Percentiles rank a stretch among this genome's conserved stretches.
These are phyloP conservation scores for Phytoseiulus persimilis DNA, from an alignment of 2,888 invertebrate species.

Conservation along the genomic window DNA sequence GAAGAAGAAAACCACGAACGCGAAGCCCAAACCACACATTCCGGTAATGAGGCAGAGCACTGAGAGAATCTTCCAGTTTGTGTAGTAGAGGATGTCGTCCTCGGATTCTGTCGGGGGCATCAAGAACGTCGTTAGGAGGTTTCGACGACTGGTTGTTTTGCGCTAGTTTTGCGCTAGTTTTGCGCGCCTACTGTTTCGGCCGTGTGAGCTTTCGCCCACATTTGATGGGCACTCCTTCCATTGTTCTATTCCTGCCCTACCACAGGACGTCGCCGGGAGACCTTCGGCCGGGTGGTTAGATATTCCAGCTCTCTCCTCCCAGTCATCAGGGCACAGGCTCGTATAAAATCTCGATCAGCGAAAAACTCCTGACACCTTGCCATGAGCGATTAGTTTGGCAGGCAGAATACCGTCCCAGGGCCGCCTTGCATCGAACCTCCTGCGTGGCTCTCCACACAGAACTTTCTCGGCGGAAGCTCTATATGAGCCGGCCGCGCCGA, in stretches of 20 bases:
- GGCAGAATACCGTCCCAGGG: background rate
- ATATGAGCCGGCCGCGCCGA: too few relatives aligned
- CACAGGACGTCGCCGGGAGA: background rate
- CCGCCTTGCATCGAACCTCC: background rate
- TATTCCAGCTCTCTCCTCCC: background rate
- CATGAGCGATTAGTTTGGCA: background rate
- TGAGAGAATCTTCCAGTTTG: constrained; percentile 22
- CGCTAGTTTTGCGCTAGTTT: too few relatives aligned
- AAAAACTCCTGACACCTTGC: background rate
- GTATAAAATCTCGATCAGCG: background rate
- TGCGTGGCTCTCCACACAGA: too few relatives aligned
- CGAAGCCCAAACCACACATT: constrained; percentile 30
- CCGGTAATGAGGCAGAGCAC: constrained; percentile 23
- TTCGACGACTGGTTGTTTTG: too few relatives aligned
- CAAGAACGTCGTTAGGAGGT: background rate
- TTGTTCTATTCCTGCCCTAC: background rate
- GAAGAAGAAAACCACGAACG: constrained; percentile 38
- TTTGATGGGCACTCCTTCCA: too few relatives aligned
- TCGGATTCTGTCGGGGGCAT: constrained; percentile 6
- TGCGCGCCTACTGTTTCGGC: too few relatives aligned
- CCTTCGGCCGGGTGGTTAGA: background rate
- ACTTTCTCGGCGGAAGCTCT: too few relatives aligned
- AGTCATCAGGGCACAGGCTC: background rate
- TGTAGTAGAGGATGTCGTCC: constrained; percentile 27
- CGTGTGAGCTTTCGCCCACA: too few relatives aligned